Base-by-base conservation (phyloP, 2,113 vertebrate genomes). In the Calyptomena viridis region DNA sequence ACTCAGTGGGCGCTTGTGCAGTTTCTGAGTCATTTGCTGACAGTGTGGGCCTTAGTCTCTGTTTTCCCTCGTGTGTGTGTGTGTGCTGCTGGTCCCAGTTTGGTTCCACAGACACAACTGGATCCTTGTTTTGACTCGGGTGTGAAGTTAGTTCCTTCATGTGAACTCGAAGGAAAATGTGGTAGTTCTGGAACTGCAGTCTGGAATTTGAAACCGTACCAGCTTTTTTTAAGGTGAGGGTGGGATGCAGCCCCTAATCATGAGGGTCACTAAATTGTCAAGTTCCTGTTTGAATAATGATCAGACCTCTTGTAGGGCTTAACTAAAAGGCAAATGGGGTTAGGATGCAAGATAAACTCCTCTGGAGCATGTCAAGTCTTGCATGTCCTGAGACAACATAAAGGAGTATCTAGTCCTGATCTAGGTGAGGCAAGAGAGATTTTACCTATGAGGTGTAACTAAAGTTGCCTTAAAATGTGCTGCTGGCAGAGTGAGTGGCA, bases 21-120 rank as follows among this genome's bases (percentile, higher is more conserved):
- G 72, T 40, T 80, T 81, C 64, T 91, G 96, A 96, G 73, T 95
- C 94, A 94, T 25, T 85, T 64, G 87, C 60, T 59, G 74, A 69
- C 64, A 74, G 60, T 59, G 91, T 74, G 90, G 93, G 90, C 81
- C 90, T 72, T 6, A 13, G 39, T 91, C 87, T 74, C 33, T 7
- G 2, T 56, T 86, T 79, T 37, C 50, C 11, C 20, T 24, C 2
- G 18, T 66, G 47, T 84, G 87, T 33, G 55, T 47, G 52, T 8
- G n/a, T 17, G 67, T 35, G n/a, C 82, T 35, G 33, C 17, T 47
- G 97, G 90, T 89, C 90, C 91, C 39, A 7, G 53, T 81, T 95
- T 17, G 84, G 37, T 80, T 42, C 90, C 16, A 4, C 66, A 14
- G 67, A 12, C 86, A 68, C 47, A 87, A 37, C 72, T 44, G 86